Percentiles rank a stretch among this genome's conserved stretches.
Evolutionary conservation across 2,113 vertebrate genomes (phyloP).

Genomic region (Todiramphus saurophagus): DNA sequence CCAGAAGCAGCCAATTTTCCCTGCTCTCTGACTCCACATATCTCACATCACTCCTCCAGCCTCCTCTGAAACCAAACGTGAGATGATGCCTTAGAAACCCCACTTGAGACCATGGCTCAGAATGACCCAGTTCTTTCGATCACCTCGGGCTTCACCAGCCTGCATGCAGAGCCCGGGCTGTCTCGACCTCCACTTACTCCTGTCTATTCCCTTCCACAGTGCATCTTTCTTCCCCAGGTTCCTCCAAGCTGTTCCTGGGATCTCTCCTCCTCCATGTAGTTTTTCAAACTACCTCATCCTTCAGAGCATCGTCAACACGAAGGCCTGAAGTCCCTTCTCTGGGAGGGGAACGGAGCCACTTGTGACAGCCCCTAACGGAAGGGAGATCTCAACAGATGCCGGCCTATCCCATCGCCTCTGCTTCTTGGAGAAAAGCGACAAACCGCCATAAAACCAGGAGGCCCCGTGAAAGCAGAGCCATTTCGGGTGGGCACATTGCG

Average conservation of each 20-base stretch:
- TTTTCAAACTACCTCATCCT: neutral
- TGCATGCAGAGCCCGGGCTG: rapidly evolving
- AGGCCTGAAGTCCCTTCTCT: neutral
- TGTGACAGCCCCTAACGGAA: rapidly evolving
- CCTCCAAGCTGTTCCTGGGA: no score
- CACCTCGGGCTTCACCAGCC: no score
- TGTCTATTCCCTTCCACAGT: neutral
- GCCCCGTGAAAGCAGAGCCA: rapidly evolving
- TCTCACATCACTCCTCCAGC: neutral
- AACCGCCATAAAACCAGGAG: rapidly evolving
- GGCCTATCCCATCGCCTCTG: neutral
- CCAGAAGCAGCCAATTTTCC: neutral
- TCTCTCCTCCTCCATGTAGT: rapidly evolving
- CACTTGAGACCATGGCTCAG: neutral
- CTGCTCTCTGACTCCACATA: neutral
- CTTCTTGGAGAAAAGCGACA: neutral
- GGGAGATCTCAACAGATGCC: rapidly evolving
- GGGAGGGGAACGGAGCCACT: rapidly evolving
- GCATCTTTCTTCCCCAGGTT: neutral
- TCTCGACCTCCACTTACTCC: rapidly evolving
- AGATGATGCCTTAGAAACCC: neutral
- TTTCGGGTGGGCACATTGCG: rapidly evolving
- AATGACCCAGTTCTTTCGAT: rapidly evolving
- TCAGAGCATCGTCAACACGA: neutral
- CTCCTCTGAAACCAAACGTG: neutral